A percentile compares a stretch with the other conserved stretches of the same genome.
Evolutionary conservation across 2,888 invertebrate species (phyloP).

Genomic region (Theodoxus fluviatilis): DNA sequence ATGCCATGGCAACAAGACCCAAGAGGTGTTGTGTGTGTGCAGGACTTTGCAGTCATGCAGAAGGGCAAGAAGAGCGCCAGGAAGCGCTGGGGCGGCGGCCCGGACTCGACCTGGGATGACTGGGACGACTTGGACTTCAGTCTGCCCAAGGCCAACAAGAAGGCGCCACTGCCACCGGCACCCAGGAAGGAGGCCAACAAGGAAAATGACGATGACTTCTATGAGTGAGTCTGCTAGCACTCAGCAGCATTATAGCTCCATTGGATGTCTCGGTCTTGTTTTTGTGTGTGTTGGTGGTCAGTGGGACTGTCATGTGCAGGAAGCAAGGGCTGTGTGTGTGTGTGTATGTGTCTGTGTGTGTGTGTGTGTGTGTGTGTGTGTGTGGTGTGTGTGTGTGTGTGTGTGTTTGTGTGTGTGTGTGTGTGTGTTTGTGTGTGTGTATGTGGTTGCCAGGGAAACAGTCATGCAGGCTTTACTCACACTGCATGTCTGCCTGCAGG

Average conservation of each 20-base stretch:
- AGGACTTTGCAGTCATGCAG: no score
- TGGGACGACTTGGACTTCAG: slow-evolving; percentile 58
- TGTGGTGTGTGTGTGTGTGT: background rate
- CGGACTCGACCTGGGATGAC: slow-evolving; percentile 60
- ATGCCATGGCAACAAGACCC: no score
- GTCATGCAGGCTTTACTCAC: background rate
- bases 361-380: background rate
- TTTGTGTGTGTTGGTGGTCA: background rate
- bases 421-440: background rate
- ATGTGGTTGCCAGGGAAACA: background rate
- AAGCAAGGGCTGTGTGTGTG: background rate
- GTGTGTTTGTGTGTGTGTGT: background rate
- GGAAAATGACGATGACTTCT: slow-evolving; percentile 55
- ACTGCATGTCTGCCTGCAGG: slow-evolving; percentile 30
- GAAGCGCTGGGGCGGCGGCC: slow-evolving; percentile 57
- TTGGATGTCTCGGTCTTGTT: background rate
- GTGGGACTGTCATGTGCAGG: background rate
- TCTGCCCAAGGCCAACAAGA: slow-evolving; percentile 46
- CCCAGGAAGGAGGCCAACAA: slow-evolving; percentile 36
- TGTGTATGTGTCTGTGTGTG: background rate
- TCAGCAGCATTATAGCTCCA: background rate
- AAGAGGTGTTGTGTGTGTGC: no score
- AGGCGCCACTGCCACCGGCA: slow-evolving; percentile 39
- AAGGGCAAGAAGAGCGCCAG: no score
- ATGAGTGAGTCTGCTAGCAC: slow-evolving; percentile 41